These are phyloP conservation scores for Chaetodon auriga DNA, from an alignment of 2,113 vertebrate species.

Conservation along the genomic window DNA sequence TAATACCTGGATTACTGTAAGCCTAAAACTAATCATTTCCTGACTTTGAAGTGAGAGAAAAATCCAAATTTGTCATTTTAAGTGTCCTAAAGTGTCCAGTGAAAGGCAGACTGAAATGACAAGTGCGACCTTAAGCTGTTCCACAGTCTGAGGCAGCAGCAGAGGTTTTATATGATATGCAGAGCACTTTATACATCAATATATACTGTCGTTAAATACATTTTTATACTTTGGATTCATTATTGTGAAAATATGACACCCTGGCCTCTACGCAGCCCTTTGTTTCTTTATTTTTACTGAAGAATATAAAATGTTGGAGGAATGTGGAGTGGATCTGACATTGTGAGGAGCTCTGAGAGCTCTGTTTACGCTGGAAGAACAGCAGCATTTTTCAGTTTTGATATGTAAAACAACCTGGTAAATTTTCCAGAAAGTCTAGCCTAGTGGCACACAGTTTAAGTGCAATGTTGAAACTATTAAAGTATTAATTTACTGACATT, in stretches of 20 bases:
- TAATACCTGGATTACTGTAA: conserved; percentile 25
- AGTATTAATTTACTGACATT: neutral
- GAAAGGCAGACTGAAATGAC: neutral
- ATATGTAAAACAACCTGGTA: neutral
- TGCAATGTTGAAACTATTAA: neutral
- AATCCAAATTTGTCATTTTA: conserved; percentile 1
- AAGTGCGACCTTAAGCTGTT: neutral
- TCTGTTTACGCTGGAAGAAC: neutral
- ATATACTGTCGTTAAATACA: neutral
- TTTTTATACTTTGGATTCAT: no score
- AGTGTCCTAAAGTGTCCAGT: neutral
- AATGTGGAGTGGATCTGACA: neutral
- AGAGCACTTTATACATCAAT: neutral
- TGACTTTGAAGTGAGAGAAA: conserved; percentile 6
- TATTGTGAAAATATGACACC: neutral
- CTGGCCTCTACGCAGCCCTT: neutral
- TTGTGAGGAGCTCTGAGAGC: neutral
- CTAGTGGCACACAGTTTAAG: neutral
- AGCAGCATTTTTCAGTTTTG: neutral
- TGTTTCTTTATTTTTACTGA: neutral
- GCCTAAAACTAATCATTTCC: conserved; percentile 1
- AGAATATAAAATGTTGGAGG: neutral
- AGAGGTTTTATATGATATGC: neutral
- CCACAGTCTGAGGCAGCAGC: neutral
- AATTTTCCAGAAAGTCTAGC: neutral